phyloP scores from a whole-genome alignment of 2,113 vertebrate genomes.

The Melanostigma gelatinosum region DNA sequence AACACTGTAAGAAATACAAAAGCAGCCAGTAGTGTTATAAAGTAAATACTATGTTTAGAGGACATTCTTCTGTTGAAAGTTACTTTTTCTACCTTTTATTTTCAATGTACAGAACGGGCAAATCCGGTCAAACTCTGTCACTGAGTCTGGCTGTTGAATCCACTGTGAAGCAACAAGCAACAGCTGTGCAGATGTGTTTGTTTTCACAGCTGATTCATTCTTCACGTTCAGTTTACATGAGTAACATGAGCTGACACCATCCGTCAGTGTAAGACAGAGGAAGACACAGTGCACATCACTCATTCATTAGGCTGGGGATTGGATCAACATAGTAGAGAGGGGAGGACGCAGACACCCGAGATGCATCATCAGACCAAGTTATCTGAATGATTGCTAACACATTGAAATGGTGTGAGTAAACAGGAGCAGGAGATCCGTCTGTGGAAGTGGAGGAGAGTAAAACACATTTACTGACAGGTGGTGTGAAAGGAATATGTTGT shows the following conservation, averaged over 20 bases:
- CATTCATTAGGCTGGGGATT: conserved; percentile 16
- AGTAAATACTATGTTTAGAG: neutral
- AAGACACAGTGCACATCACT: conserved; percentile 9
- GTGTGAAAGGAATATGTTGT: too few species aligned
- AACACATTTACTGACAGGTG: too few species aligned
- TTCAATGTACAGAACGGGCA: too few species aligned
- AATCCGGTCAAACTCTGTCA: neutral
- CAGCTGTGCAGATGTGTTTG: conserved; percentile 50
- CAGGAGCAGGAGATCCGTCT: neutral
- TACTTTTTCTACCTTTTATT: too few species aligned
- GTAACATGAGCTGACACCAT: conserved; percentile 11
- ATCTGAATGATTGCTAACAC: neutral
- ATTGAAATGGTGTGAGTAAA: neutral
- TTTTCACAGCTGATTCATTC: conserved; percentile 51
- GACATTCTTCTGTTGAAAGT: too few species aligned
- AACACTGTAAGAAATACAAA: neutral
- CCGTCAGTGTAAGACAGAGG: neutral
- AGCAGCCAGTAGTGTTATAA: neutral
- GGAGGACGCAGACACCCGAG: neutral
- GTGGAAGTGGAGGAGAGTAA: too few species aligned
- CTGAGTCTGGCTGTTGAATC: neutral
- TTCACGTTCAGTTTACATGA: neutral
- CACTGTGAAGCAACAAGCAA: conserved; percentile 23
- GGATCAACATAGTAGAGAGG: conserved; percentile 26
- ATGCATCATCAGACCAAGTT: neutral